Base-by-base conservation (phyloP, 2,113 vertebrate genomes). In the Pterocles orientalis region DNA sequence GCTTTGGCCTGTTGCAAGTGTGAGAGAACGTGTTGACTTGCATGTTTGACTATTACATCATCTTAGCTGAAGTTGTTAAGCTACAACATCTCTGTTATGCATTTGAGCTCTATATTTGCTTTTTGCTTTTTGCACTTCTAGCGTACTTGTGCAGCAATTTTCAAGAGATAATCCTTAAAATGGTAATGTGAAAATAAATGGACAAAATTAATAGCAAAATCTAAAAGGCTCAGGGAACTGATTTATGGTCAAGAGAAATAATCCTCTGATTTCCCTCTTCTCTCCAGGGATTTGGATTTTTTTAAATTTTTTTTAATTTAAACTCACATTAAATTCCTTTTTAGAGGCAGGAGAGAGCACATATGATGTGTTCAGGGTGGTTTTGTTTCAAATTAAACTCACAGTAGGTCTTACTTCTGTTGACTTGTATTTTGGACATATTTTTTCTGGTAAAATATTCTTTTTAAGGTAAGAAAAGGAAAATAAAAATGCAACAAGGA, bases 21-120 rank as follows among this genome's bases (percentile, higher is more conserved):
- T 43, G 53, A 81, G 62, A 54, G 24, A 39, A 50, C 48, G 34
- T 17, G 36, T 14, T 58, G 68, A 58, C 29, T 73, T 73, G 41
- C 25, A 17, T 0, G 0, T 43, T 68, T 75, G 61, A 39, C 65
- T 64, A 14, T 87, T 53, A 31, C 0, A 0, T n/a, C 8, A 1
- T 14, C 26, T 66, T 84, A 75, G 61, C 60, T 84, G 90, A 66
- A 39, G 39, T 61, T 92, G 21, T 64, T 83, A 57, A 70, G 34
- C 39, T 20, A 24, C n/a, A 15, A 5, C 45, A 29, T 24, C 68
- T 80, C 41, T 86, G 31, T 39, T 87, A 51, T 69, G 25, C 31
- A 4, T 48, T 70, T 88, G 41, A 83, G 29, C 34, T 72, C 54
- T 45, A 0, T 68, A 51, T 90, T 80, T 90, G 28, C 3, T 29